phyloP scores from a whole-genome alignment of 2,113 vertebrate genomes.

The Coreoperca whiteheadi region DNA sequence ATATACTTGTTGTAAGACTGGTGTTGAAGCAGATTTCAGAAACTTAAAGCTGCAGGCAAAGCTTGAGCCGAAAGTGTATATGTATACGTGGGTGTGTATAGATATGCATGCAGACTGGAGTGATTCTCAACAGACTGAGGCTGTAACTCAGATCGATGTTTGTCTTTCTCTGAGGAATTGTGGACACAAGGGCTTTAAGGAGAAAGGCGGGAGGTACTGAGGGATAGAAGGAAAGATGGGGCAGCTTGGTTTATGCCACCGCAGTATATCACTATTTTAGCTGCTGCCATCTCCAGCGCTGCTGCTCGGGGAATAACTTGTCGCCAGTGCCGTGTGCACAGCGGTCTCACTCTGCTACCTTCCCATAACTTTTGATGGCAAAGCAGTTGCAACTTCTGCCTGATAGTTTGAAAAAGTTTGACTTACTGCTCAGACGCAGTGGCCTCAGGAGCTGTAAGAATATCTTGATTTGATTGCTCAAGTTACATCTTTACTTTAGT shows the following conservation, averaged over 20 bases:
- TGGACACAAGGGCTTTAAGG: slow-evolving; percentile 59
- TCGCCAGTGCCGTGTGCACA: slow-evolving; percentile 6
- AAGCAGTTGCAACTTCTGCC: slow-evolving; percentile 53
- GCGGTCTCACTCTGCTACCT: slow-evolving; percentile 69
- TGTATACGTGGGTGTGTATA: slow-evolving; percentile 24
- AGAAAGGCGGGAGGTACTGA: slow-evolving; percentile 22
- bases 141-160: slow-evolving; percentile 78
- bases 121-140: slow-evolving; percentile 52
- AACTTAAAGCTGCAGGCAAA: slow-evolving; percentile 39
- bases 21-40: slow-evolving; percentile 26
- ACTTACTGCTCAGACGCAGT: slow-evolving; percentile 9
- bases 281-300: slow-evolving; percentile 48
- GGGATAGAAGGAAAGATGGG: slow-evolving; percentile 37
- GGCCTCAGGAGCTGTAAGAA: slow-evolving; percentile 23
- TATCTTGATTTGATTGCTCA: slow-evolving; percentile 7
- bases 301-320: slow-evolving; percentile 55
- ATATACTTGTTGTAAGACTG: neutral
- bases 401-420: slow-evolving; percentile 51
- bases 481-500: slow-evolving; percentile 31
- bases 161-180: slow-evolving; percentile 69
- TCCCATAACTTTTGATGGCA: slow-evolving; percentile 70
- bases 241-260: slow-evolving; percentile 51
- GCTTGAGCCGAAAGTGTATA: neutral
- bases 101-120: slow-evolving; percentile 29
- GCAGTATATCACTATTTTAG: slow-evolving; percentile 77